Base-by-base conservation (phyloP, 2,888 invertebrate species). In the Sialis lutaria region DNA sequence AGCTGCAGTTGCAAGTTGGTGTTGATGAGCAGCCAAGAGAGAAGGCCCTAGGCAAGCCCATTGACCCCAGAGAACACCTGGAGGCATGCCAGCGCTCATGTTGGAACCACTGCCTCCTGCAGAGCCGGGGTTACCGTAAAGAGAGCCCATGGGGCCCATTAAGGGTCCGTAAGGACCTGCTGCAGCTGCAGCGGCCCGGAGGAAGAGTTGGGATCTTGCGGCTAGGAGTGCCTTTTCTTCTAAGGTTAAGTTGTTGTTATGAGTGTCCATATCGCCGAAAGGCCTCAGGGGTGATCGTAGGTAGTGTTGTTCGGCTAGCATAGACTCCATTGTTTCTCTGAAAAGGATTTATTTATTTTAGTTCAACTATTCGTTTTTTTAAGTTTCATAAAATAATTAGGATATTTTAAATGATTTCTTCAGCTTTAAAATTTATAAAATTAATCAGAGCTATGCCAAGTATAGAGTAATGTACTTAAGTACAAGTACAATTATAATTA, bases 311-410 rank as follows among this genome's bases (percentile, higher is more conserved):
- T 88, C 87, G 40, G 82, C 84, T 57, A 88, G 64, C 81, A 89
- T 83, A 46, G 82, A 82, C 65, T 89, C 89, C 88, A 89, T 88
- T 49, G 87, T 87, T 68, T 89, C 89, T 67, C 89, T 87, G 77
- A 55, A 68, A 49, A 56, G 55, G 54, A 13, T 40, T 40, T 8
- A 37, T 37, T 40, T 40, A 40, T 5, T 40, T 40, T 10, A n/a
- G n/a, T n/a, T n/a, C n/a, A n/a, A n/a, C n/a, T n/a, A n/a, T n/a
- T n/a, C n/a, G n/a, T n/a, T n/a, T n/a, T n/a, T n/a, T n/a, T n/a
- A n/a, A n/a, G 22, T 22, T 22, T 22, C 2, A 4, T 22, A 4
- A 22, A 22, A 22, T 22, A 22, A 22, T 22, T 2, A 22, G 2
- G 4, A 22, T 22, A 22, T 22, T n/a, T n/a, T n/a, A n/a, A n/a